Percentiles rank a stretch among this genome's conserved stretches.
Evolutionary conservation across 2,888 invertebrate species (phyloP).

Genomic region (Seladonia tumulorum): DNA sequence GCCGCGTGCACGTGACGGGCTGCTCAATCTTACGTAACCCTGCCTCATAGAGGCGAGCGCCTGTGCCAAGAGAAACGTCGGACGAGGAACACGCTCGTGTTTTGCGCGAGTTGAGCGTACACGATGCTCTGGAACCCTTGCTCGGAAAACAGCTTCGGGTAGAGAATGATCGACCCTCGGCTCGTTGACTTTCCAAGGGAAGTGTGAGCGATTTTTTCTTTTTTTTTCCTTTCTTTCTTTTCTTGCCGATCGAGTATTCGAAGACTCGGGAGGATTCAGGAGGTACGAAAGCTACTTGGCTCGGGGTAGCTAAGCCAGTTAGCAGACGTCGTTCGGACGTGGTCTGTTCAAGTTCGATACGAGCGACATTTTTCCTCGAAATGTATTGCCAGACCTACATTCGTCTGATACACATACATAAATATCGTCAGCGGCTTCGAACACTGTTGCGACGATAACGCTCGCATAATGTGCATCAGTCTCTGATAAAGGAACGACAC

Average conservation of each 20-base stretch:
- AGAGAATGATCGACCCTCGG: not conserved
- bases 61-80: slow-evolving; percentile 36
- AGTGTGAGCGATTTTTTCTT: not conserved
- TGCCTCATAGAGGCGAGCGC: slow-evolving; percentile 52
- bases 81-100: slow-evolving; percentile 39
- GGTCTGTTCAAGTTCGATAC: not conserved
- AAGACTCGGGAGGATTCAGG: not conserved
- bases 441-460: slow-evolving; percentile 2
- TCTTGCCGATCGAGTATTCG: not conserved
- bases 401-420: not conserved
- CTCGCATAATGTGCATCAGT: not conserved
- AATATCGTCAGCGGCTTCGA: not conserved
- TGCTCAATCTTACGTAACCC: slow-evolving; percentile 71
- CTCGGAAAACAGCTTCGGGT: slow-evolving; percentile 14
- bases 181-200: slow-evolving; percentile 1
- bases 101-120: slow-evolving; percentile 23
- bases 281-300: too few relatives aligned
- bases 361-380: not conserved
- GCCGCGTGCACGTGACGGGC: slow-evolving; percentile 72
- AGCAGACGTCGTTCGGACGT: not conserved
- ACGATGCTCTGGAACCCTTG: slow-evolving; percentile 5
- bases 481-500: slow-evolving; percentile 12
- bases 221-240: too few relatives aligned
- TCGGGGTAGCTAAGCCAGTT: not conserved
- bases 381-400: slow-evolving; percentile 11